phyloP scores from a whole-genome alignment of 2,797 vertebrate species.

The Thripadectes ignobilis region DNA sequence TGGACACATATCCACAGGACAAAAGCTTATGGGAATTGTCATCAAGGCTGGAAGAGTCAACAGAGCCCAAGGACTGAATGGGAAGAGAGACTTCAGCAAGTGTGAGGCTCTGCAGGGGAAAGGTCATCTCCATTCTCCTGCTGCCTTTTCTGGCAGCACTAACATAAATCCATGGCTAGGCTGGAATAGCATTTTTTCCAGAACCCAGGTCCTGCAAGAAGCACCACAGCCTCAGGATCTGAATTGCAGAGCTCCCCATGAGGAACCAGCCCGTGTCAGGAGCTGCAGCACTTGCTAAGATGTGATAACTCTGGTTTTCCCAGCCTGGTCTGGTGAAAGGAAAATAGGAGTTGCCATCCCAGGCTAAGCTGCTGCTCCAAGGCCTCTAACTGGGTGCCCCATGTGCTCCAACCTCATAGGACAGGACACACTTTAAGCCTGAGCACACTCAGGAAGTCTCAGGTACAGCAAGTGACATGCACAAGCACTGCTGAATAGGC shows the following conservation, averaged over 20 bases:
- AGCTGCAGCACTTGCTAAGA: background rate
- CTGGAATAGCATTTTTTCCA: background rate
- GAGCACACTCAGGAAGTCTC: background rate
- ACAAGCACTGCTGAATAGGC: background rate
- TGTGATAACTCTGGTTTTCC: background rate
- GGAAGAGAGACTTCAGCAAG: background rate
- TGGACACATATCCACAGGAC: accelerated
- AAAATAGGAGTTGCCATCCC: background rate
- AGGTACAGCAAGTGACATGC: background rate
- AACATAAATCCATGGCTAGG: background rate
- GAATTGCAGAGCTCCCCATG: background rate
- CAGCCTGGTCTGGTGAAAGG: background rate
- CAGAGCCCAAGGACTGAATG: background rate
- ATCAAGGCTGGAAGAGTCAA: background rate
- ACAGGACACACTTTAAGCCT: background rate
- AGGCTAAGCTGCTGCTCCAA: background rate
- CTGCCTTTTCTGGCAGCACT: background rate
- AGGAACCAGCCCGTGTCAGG: background rate
- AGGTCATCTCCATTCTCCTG: background rate
- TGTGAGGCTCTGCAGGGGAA: background rate
- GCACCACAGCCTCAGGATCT: background rate
- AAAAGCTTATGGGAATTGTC: background rate
- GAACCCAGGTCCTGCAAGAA: background rate
- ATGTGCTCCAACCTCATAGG: background rate
- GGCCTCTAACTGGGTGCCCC: background rate